Base-by-base conservation (phyloP, 2,888 invertebrate genomes). In the Creontiades dilutus region DNA sequence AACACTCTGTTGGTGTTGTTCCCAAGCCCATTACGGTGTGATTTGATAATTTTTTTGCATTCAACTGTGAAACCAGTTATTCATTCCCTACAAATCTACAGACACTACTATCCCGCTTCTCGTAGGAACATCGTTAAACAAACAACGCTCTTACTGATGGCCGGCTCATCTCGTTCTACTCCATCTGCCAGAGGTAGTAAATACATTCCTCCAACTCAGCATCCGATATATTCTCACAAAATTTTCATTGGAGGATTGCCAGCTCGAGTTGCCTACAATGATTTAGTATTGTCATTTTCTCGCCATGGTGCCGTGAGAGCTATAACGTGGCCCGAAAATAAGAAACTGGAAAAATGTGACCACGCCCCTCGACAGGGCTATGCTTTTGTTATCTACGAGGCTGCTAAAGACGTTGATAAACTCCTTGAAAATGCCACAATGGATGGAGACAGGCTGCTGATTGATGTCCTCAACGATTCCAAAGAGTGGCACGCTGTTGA, bases 191-290 rank as follows among this genome's bases (percentile, higher is more conserved):
- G 27, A 0, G 68, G 61, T 19, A 19, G 23, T 9, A 19, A 68
- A 23, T 19, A 19, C 23, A 5, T 12, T 7, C 68, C 23, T 13
- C 23, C 27, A 4, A 11, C 23, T 13, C 68, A 68, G 27, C 55
- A 90, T 16, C 76, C 37, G 0, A 27, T 80, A 14, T 81, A 90
- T 57, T 75, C 81, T 16, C 57, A 48, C 16, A 90, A 86, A 37
- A 55, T 57, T 47, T 89, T 81, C 84, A n/a, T 81, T 14, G 81
- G 88, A 52, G 88, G 88, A 27, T 48, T 88, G 46, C 88, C 88
- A 3, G 78, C 23, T 52, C 48, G 57, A 78, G 52, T 80, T 12
- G 28, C 88, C 28, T 16, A 13, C 0, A 61, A 47, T 28, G 27
- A 82, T 19, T 61, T 81, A 23, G 19, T 46, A 9, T 19, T 14